phyloP scores from a whole-genome alignment of 2,113 vertebrate species.

The Daphoenositta chrysoptera region DNA sequence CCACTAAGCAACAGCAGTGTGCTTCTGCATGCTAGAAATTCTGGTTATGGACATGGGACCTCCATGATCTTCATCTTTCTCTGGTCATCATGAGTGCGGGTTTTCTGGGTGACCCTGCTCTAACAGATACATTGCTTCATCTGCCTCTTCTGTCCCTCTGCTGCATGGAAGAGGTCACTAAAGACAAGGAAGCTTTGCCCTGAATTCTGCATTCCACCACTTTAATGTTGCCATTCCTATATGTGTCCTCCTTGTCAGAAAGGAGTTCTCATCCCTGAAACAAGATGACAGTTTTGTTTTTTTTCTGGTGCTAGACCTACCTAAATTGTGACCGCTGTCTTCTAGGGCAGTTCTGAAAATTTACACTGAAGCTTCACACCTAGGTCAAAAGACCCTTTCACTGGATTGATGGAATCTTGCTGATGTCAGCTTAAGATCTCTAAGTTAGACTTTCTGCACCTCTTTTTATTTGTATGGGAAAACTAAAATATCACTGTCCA shows the following conservation, averaged over 20 bases:
- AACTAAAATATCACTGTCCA: neutral
- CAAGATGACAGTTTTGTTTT: neutral
- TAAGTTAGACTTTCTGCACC: neutral
- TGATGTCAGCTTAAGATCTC: neutral
- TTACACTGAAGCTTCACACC: neutral
- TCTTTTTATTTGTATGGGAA: neutral
- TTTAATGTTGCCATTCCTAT: neutral
- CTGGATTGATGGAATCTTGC: neutral
- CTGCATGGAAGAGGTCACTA: neutral
- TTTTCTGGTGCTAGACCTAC: fast-evolving
- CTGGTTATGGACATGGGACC: neutral
- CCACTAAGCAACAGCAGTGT: no score
- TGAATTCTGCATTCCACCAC: neutral
- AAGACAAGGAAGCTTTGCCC: neutral
- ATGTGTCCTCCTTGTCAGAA: neutral
- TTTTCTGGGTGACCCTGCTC: neutral
- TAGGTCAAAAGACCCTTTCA: neutral
- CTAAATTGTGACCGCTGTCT: neutral
- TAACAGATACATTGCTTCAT: neutral
- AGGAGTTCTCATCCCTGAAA: neutral
- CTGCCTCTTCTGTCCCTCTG: neutral
- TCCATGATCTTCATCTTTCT: neutral
- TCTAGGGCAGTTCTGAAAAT: neutral
- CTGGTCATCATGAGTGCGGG: neutral
- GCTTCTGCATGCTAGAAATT: neutral